Evolutionary conservation across 2,113 vertebrate genomes (phyloP), one percentile per base, ranked within the genome.

Genomic region (Caloenas nicobarica): DNA sequence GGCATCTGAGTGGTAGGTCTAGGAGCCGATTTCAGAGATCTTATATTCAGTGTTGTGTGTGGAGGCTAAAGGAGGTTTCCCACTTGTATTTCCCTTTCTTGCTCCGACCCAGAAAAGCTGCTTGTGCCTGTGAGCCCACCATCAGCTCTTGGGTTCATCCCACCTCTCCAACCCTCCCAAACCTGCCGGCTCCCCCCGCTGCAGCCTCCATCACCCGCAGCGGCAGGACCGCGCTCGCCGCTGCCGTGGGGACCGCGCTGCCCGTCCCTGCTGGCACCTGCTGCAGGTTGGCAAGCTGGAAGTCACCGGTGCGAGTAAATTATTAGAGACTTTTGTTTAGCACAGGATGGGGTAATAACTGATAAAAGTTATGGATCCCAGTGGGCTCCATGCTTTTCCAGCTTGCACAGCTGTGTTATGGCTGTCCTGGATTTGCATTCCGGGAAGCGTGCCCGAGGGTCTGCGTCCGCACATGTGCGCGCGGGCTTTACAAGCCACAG

Each of bases 341-440:
- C 92, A 81, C 95, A 96, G 92, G 90, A 96, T 74, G 92, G 92
- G 96, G 92, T 96, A 95, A 97, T 94, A 93, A 89, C 93, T 96
- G 96, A 95, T 96, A 95, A 95, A 97, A 97, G 93, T 97, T 97
- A 97, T 93, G 92, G 94, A 89, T 97, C 96, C 96, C 96, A 62
- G 77, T 56, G 92, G 97, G 94, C 79, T 96, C 91, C 72, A 10
- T 92, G 92, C 89, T 68, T 88, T 95, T 97, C 96, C 93, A 96
- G 96, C 96, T 96, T 64, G 7, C 96, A 96, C 97, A 97, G 97
- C 97, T 97, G 97, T 94, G 91, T 94, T 95, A 91, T 95, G 95
- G 93, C 96, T 96, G 96, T 90, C 95, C 90, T 83, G 92, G 96
- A 96, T 97, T 96, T 95, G 96, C 96, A 97, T 97, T 96, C 96